These are phyloP conservation scores for Glyphotaelius pellucidus DNA, from an alignment of 2,888 invertebrate genomes.

Conservation along the genomic window DNA sequence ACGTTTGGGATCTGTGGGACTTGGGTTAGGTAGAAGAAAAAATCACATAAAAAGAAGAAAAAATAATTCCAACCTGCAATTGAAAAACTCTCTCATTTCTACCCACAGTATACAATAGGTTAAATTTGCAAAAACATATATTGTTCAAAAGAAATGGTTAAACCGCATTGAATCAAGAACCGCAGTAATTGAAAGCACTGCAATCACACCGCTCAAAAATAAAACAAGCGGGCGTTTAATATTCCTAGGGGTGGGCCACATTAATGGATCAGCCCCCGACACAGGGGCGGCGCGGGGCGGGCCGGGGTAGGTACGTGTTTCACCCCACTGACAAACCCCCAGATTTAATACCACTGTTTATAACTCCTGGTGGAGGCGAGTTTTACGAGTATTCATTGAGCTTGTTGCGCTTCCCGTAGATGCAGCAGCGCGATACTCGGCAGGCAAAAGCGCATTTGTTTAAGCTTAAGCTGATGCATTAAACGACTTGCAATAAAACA, in stretches of 20 bases:
- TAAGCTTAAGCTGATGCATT: not conserved
- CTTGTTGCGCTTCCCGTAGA: conserved; percentile 34
- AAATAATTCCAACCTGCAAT: too few species aligned
- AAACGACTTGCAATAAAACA: not conserved
- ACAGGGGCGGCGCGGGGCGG: conserved; percentile 22
- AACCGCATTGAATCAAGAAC: not conserved
- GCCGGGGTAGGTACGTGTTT: not conserved
- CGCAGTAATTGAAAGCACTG: not conserved
- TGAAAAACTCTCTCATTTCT: too few species aligned
- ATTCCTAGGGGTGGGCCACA: conserved; percentile 32
- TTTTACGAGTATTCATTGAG: conserved; percentile 44
- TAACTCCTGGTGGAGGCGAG: conserved; percentile 20
- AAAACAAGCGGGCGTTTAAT: conserved; percentile 10
- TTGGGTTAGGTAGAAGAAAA: too few species aligned
- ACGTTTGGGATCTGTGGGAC: too few species aligned
- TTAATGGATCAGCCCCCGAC: conserved; percentile 26
- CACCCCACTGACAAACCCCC: conserved; percentile 15
- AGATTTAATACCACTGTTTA: conserved; percentile 37
- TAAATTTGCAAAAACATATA: too few species aligned
- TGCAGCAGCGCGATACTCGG: conserved; percentile 16
- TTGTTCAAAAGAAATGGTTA: not conserved
- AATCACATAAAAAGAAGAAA: too few species aligned
- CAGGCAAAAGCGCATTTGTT: not conserved
- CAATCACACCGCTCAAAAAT: not conserved
- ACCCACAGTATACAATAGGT: too few species aligned